phyloP scores from a whole-genome alignment of 2,888 invertebrate species.

The Glaucopsyche alexis region DNA sequence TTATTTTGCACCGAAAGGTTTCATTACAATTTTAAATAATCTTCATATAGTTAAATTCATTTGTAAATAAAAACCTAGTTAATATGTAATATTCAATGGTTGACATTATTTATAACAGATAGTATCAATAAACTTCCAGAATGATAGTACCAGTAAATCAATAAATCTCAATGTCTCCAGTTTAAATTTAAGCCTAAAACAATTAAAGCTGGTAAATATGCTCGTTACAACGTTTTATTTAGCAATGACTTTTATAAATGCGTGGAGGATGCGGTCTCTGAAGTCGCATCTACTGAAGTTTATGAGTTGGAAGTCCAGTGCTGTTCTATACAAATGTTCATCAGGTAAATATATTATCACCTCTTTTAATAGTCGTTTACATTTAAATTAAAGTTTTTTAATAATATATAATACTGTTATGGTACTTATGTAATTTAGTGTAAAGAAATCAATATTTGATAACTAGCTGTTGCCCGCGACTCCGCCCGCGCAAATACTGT shows the following conservation, averaged over 20 bases:
- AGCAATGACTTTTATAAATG: constrained; percentile 90
- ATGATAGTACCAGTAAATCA: neutral
- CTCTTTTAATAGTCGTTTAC: neutral
- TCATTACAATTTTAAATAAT: neutral
- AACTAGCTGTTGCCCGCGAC: too few relatives aligned
- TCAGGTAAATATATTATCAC: constrained; percentile 37
- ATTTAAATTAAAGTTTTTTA: neutral
- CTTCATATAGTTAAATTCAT: neutral
- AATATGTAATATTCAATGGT: neutral
- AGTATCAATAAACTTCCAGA: neutral
- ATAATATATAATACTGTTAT: neutral
- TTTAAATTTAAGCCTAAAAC: neutral
- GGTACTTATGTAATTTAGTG: neutral
- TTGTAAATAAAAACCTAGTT: neutral
- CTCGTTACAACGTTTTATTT: constrained; percentile 90
- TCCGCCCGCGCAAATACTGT: too few relatives aligned
- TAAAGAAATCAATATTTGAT: neutral
- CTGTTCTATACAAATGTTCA: constrained; percentile 81
- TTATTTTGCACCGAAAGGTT: neutral
- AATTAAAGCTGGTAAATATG: constrained; percentile 65
- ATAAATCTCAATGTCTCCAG: neutral
- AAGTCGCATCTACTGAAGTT: constrained; percentile 84
- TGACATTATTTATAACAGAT: neutral
- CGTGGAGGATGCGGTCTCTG: constrained; percentile 87
- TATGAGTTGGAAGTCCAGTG: constrained; percentile 78